phyloP scores from a whole-genome alignment of 2,113 vertebrate genomes.

The Hippoglossus stenolepis region DNA sequence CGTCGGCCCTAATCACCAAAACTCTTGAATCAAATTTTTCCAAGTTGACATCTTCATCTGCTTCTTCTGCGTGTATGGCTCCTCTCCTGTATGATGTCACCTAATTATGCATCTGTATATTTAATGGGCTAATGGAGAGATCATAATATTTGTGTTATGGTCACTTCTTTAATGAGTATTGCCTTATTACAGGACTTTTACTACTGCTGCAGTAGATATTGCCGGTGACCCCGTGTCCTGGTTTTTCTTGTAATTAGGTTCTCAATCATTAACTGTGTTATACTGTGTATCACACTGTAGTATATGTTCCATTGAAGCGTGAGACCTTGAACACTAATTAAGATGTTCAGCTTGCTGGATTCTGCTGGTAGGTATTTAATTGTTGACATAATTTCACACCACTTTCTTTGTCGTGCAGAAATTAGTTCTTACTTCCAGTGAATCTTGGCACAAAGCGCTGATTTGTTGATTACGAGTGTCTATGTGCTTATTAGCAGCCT shows the following conservation, averaged over 20 bases:
- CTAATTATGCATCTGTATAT: not conserved
- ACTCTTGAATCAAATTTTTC: too few species aligned
- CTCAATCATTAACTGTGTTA: not conserved
- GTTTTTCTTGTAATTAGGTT: not conserved
- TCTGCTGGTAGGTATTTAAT: too few species aligned
- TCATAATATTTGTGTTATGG: not conserved
- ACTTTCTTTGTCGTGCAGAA: not conserved
- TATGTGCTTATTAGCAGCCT: constrained; percentile 9
- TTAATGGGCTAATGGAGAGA: not conserved
- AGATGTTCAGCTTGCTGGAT: too few species aligned
- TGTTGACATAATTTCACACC: too few species aligned
- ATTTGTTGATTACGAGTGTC: not conserved
- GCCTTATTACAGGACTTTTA: not conserved
- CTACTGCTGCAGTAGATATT: not conserved
- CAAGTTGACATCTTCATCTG: too few species aligned
- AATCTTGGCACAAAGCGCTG: not conserved
- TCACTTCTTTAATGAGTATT: not conserved
- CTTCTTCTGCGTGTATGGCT: too few species aligned
- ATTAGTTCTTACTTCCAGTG: not conserved
- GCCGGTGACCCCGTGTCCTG: not conserved
- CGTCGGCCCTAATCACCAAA: too few species aligned
- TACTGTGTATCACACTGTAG: not conserved
- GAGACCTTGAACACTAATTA: not conserved
- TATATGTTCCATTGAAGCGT: not conserved
- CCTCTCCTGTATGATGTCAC: not conserved